Conservation (phyloP, 53 echinoderm and acorn worm genomes). For the Crossaster papposus region DNA sequence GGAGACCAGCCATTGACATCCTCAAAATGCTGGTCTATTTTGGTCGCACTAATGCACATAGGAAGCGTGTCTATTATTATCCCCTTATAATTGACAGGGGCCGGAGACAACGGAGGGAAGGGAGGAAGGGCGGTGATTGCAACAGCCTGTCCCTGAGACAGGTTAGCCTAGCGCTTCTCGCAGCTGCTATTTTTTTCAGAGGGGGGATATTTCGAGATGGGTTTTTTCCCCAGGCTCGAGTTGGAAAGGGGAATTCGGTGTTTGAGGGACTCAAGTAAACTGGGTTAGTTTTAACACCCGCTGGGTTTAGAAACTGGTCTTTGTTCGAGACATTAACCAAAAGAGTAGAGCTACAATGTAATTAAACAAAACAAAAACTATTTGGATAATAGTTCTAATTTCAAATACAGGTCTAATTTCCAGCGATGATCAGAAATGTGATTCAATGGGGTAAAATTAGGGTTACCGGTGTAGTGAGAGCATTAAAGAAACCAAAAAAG, state of each 20-base stretch:
- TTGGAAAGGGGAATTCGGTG: background rate
- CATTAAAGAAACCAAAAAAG: no score
- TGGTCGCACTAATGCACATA: background rate
- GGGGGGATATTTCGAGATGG: background rate
- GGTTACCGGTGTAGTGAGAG: no score
- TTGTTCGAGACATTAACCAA: background rate
- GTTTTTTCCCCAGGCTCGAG: background rate
- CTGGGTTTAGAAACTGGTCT: background rate
- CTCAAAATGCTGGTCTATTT: background rate
- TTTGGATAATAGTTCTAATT: no score
- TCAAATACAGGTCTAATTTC: no score
- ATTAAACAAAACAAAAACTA: no score
- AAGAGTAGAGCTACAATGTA: no score
- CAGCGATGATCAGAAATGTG: no score
- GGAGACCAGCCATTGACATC: background rate
- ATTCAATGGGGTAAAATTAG: no score
- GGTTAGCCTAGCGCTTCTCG: background rate
- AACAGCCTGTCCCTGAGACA: background rate
- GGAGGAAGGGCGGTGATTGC: conserved; percentile 18
- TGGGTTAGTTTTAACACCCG: background rate
- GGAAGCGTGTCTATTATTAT: background rate
- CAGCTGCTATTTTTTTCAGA: background rate
- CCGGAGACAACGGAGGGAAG: background rate
- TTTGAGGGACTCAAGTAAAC: background rate
- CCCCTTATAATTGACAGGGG: background rate